Percentiles rank a stretch among this genome's conserved stretches.
phyloP scores from a whole-genome alignment of 2,888 invertebrate genomes.

The Aspidiotus rigidus region DNA sequence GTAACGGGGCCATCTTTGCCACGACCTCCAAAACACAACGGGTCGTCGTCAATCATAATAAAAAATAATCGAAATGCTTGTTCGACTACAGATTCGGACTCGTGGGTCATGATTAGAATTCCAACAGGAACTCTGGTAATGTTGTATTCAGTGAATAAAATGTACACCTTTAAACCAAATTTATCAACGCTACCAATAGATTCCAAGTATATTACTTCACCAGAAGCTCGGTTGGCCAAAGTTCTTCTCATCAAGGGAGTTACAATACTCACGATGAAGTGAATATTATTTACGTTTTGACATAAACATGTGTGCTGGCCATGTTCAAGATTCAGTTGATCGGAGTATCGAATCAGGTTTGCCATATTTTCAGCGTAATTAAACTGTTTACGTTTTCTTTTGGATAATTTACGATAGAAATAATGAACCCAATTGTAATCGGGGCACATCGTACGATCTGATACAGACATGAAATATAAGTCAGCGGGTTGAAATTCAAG shows the following conservation, averaged over 20 bases:
- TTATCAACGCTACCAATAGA: conserved; percentile 8
- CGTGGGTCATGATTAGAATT: conserved; percentile 6
- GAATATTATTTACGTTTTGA: conserved; percentile 3
- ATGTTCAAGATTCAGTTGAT: conserved; percentile 1
- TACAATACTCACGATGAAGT: conserved; percentile 20
- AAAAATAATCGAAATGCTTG: conserved; percentile 11
- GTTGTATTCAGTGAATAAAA: conserved; percentile 11
- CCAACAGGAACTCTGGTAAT: conserved; percentile 22
- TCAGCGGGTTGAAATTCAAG: conserved; percentile 14
- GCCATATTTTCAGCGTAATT: conserved; percentile 6
- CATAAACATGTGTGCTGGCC: neutral
- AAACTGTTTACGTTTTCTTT: neutral
- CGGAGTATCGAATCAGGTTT: conserved; percentile 5
- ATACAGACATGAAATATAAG: conserved; percentile 5
- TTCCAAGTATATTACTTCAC: conserved; percentile 28
- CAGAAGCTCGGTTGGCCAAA: conserved; percentile 1
- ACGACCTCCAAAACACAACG: conserved; percentile 27
- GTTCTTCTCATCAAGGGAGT: conserved; percentile 31
- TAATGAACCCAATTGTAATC: conserved; percentile 29
- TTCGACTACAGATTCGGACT: neutral
- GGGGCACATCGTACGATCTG: conserved; percentile 27
- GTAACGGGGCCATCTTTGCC: conserved; percentile 31
- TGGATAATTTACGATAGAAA: conserved; percentile 22
- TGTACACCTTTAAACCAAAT: conserved; percentile 17
- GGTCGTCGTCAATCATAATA: neutral